These are phyloP conservation scores for Hippocampus barbouri DNA, from an alignment of 2,113 vertebrate species.

Conservation along the genomic window DNA sequence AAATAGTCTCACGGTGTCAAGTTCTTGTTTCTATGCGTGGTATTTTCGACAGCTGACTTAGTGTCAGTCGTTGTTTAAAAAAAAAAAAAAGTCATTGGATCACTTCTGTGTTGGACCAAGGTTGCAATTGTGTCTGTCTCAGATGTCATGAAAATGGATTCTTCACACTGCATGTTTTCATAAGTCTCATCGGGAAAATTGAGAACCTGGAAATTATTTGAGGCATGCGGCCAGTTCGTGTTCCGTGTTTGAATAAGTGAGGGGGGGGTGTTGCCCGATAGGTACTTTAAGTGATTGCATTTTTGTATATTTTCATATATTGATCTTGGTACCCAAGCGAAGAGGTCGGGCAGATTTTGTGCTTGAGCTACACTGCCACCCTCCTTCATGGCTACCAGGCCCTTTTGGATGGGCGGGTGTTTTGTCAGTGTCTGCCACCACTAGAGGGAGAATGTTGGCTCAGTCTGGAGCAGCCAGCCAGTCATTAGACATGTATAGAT, in stretches of 20 bases:
- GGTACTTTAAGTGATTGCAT: too few relatives aligned
- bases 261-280: background rate
- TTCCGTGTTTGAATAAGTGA: background rate
- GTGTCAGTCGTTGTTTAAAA: background rate
- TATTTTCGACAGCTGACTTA: background rate
- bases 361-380: background rate
- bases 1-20: background rate
- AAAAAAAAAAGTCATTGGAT: background rate
- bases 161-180: background rate
- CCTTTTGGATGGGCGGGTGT: background rate
- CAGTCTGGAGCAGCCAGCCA: constrained; percentile 23
- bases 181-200: background rate
- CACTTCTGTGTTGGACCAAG: too few relatives aligned
- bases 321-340: background rate
- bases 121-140: background rate
- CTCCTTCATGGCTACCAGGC: background rate
- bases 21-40: background rate
- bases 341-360: background rate
- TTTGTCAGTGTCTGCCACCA: constrained; percentile 40
- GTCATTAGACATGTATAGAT: constrained; percentile 31
- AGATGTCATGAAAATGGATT: background rate
- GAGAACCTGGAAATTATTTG: too few relatives aligned
- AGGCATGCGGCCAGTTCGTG: too few relatives aligned
- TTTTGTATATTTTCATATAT: background rate
- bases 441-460: constrained; percentile 46